Evolutionary conservation across 1,140 invertebrate genomes (phyloP).

Genomic region (Caerostris extrusa): DNA sequence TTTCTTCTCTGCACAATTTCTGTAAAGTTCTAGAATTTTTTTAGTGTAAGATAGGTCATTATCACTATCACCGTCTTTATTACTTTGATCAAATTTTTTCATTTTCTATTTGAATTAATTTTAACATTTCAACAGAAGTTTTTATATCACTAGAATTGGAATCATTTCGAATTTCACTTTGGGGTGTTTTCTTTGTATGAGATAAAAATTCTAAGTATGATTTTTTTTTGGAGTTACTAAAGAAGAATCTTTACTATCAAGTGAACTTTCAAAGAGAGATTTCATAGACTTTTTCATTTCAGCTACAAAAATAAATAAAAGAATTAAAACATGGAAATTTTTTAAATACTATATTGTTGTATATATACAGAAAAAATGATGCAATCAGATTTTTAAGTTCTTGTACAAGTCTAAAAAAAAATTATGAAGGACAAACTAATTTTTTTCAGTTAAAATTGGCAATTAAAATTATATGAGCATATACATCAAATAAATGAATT

Average conservation of each 20-base stretch:
- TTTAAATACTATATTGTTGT: no score
- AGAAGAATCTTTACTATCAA: constrained; percentile 33
- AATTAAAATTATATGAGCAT: no score
- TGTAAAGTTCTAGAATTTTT: constrained; percentile 73
- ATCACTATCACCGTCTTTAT: constrained; percentile 38
- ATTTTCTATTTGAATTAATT: constrained; percentile 2
- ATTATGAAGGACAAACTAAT: no score
- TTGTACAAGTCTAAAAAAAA: no score
- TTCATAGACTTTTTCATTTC: constrained; percentile 44
- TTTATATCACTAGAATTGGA: neutral
- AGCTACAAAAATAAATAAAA: constrained; percentile 17
- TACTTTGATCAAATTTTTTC: constrained; percentile 5
- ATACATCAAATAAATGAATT: no score
- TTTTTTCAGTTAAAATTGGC: no score
- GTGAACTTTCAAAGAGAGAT: constrained; percentile 4
- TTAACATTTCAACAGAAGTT: neutral
- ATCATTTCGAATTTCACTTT: constrained; percentile 34
- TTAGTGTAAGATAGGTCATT: constrained; percentile 29
- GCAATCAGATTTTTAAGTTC: no score
- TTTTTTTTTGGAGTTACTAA: constrained; percentile 22
- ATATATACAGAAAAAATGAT: no score
- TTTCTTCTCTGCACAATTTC: constrained; percentile 77
- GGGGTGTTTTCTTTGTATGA: neutral
- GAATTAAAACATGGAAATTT: neutral
- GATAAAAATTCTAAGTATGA: constrained; percentile 33